Conservation (phyloP, 2,797 vertebrate genomes). For the Distichodus sexfasciatus region DNA sequence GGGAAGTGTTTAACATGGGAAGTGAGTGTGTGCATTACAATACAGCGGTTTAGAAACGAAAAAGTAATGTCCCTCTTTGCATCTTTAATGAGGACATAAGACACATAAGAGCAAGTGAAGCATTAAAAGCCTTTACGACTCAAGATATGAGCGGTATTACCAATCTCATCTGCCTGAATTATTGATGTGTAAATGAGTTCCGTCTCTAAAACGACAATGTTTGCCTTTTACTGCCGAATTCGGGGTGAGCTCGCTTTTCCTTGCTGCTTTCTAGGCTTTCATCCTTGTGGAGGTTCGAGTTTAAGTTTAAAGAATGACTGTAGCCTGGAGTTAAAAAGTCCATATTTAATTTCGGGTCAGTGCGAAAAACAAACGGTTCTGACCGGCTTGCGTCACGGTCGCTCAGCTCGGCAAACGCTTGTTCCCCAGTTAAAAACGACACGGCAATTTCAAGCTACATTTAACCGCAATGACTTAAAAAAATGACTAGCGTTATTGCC, state of each 20-base stretch:
- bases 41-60: too few relatives aligned
- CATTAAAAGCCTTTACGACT: not conserved
- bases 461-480: conserved; percentile 56
- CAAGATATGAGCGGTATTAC: not conserved
- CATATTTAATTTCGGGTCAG: conserved; percentile 54
- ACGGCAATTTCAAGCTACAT: conserved; percentile 71
- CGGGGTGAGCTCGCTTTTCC: not conserved
- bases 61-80: not conserved
- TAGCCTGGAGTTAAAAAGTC: not conserved
- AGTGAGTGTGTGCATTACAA: not conserved
- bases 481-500: conserved; percentile 50
- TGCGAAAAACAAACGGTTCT: conserved; percentile 47
- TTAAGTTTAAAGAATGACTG: not conserved
- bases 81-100: not conserved
- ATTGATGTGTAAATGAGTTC: not conserved
- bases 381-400: conserved; percentile 57
- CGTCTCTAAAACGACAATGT: not conserved
- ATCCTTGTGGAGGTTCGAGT: not conserved
- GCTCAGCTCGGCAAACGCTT: conserved; percentile 58
- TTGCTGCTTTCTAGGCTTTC: not conserved
- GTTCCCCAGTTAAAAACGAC: conserved; percentile 44
- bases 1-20: too few relatives aligned
- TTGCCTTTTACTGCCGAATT: not conserved
- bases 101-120: not conserved
- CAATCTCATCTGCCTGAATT: not conserved